Base-by-base conservation (phyloP, 2,113 vertebrate genomes). In the Nesoenas mayeri region DNA sequence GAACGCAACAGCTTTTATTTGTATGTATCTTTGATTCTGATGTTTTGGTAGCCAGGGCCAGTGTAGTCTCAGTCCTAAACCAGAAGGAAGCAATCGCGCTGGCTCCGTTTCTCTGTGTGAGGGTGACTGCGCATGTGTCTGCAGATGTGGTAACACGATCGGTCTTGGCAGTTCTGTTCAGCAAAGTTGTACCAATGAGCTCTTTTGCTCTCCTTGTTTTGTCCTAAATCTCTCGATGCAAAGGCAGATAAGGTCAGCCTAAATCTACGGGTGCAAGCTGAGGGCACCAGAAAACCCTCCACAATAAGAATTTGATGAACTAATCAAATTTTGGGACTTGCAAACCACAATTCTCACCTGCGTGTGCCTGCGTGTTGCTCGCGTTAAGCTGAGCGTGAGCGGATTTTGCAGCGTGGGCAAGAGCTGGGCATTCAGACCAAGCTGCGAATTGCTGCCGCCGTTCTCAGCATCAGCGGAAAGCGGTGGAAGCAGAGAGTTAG, bases 121-220 rank as follows among this genome's bases (percentile, higher is more conserved):
- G 75, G 60, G 85, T 94, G 86, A 81, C 83, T 85, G 79, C 36
- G 61, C 88, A 67, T 91, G 72, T 10, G 86, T 28, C 92, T 89
- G 88, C 88, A 85, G 91, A 96, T 93, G 88, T 94, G 95, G 93
- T 95, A 96, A 96, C 88, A 69, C 38, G 95, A 97, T 91, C 93
- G 6, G 61, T 38, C 80, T 77, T 93, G 94, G 96, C 95, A 96
- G 92, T 65, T 92, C 88, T 79, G 48, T 87, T 81, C 74, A 47
- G 90, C 58, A 20, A 19, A 88, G 77, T 89, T 70, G 84, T 78
- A 74, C 88, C 91, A 79, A 7, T 36, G 77, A 81, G 93, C 77
- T 92, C 90, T 91, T 91, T 71, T 6, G 2, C 53, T 77, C 86
- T 81, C 44, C n/a, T 80, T 42, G 44, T 86, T 96, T 89, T 87